phyloP scores from a whole-genome alignment of 2,113 vertebrate genomes.

The Ochotona princeps region DNA sequence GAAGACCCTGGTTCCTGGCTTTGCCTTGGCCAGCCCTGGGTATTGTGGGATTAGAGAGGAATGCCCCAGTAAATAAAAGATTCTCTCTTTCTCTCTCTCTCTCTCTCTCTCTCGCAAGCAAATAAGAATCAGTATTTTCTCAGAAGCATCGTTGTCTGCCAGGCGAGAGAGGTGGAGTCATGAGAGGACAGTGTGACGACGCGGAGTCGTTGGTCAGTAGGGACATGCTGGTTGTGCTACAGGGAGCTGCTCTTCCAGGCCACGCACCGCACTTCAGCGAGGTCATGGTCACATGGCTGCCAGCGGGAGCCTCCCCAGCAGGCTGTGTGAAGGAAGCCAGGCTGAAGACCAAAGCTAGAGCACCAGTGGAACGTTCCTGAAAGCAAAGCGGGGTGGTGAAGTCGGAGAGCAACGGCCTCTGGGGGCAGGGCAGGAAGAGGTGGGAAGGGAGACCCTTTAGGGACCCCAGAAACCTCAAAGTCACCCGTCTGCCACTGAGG shows the following conservation, averaged over 20 bases:
- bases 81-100: too few relatives aligned
- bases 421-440: not conserved
- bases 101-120: too few relatives aligned
- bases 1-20: too few relatives aligned
- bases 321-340: too few relatives aligned
- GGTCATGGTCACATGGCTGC: accelerated
- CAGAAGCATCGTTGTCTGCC: accelerated
- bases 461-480: not conserved
- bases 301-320: too few relatives aligned
- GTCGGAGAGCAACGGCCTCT: not conserved
- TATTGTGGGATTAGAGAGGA: too few relatives aligned
- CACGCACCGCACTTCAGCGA: too few relatives aligned
- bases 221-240: not conserved
- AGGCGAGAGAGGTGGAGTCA: not conserved
- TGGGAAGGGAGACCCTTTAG: not conserved
- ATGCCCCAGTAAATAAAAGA: too few relatives aligned
- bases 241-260: not conserved
- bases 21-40: too few relatives aligned
- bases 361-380: not conserved
- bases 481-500: not conserved
- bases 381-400: accelerated
- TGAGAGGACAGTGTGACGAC: accelerated
- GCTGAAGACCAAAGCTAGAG: not conserved
- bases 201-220: not conserved
- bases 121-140: too few relatives aligned